These are phyloP conservation scores for Shargacucullia verbasci DNA, from an alignment of 2,888 invertebrate genomes.

Conservation along the genomic window DNA sequence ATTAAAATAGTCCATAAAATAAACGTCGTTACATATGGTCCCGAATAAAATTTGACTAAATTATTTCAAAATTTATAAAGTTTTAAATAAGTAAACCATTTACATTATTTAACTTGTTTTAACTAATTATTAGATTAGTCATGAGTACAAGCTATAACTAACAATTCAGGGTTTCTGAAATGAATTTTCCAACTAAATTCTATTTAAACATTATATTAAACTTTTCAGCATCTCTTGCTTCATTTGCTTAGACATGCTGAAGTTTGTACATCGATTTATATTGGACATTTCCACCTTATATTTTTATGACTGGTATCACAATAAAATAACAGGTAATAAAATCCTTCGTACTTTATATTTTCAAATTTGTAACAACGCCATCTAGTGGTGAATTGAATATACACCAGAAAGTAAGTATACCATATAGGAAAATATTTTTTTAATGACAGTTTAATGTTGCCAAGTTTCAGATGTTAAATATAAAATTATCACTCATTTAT, in stretches of 20 bases:
- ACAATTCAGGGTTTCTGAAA: too few relatives aligned
- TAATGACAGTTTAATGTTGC: conserved; percentile 31
- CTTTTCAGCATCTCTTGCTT: too few relatives aligned
- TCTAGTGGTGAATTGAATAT: conserved; percentile 44
- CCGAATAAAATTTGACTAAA: too few relatives aligned
- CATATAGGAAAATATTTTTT: conserved; percentile 18
- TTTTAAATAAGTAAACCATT: too few relatives aligned
- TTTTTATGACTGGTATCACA: conserved; percentile 40
- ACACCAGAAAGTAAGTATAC: conserved; percentile 23
- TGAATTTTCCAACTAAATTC: too few relatives aligned
- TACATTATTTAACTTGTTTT: too few relatives aligned
- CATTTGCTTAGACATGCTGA: conserved; percentile 17
- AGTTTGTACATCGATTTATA: background rate
- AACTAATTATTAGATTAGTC: too few relatives aligned
- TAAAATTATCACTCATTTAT: background rate
- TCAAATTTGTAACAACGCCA: conserved; percentile 42
- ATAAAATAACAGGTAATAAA: conserved; percentile 41
- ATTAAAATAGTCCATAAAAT: too few relatives aligned
- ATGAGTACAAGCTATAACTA: too few relatives aligned
- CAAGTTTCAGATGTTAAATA: background rate
- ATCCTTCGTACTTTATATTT: conserved; percentile 37
- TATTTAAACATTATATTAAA: too few relatives aligned
- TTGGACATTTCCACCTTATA: background rate
- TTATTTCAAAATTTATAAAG: too few relatives aligned
- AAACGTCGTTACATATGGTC: too few relatives aligned